phyloP scores from a whole-genome alignment of 2,113 vertebrate species.

The Ophthalmolycus amberensis region DNA sequence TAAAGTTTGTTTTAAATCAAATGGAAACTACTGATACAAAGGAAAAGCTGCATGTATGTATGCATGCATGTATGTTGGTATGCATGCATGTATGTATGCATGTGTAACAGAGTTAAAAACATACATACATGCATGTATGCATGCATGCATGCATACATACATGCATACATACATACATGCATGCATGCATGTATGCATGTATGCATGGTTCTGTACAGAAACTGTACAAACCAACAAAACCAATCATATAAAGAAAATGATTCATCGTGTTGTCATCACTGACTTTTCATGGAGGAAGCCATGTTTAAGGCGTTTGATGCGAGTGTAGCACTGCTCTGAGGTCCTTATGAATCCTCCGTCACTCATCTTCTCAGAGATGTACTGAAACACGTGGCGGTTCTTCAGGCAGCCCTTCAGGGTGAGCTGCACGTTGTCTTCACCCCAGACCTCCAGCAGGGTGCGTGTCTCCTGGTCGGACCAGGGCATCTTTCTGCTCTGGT shows the following conservation, averaged over 20 bases:
- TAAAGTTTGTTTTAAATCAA: not conserved
- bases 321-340: conserved; percentile 81
- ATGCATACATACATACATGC: too few species aligned
- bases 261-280: conserved; percentile 7
- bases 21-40: not conserved
- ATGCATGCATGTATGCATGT: too few species aligned
- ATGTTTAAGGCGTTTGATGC: conserved; percentile 81
- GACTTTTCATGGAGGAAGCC: conserved; percentile 80
- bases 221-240: not conserved
- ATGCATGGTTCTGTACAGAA: not conserved
- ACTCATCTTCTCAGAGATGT: conserved; percentile 78
- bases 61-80: too few species aligned
- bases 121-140: too few species aligned
- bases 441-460: conserved; percentile 79
- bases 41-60: not conserved
- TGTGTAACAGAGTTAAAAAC: too few species aligned
- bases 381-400: conserved; percentile 80
- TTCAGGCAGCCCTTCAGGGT: conserved; percentile 76
- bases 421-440: conserved; percentile 76
- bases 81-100: too few species aligned
- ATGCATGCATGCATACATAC: too few species aligned
- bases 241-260: not conserved
- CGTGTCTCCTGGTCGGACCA: conserved; percentile 82
- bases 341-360: conserved; percentile 73
- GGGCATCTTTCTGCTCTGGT: conserved; percentile 77